These are phyloP conservation scores for Crocodylus rhombifer DNA, from an alignment of 2,797 vertebrate genomes.

Conservation along the genomic window DNA sequence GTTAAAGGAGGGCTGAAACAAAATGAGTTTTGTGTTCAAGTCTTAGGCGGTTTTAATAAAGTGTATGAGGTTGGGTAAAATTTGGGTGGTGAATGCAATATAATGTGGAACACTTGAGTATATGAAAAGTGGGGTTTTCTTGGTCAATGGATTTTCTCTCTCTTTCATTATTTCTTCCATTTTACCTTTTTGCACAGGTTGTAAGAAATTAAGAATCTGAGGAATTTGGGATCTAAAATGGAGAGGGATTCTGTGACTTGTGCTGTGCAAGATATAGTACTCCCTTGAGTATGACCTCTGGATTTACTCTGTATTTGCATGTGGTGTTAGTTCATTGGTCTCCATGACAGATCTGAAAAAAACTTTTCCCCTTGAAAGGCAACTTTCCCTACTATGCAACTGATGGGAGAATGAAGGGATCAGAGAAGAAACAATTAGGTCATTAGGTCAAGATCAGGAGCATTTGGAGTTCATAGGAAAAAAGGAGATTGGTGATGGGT, in stretches of 20 bases:
- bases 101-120: no score
- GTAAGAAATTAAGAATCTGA: not conserved
- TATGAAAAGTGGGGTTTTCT: not conserved
- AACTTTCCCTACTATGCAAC: not conserved
- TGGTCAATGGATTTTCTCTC: not conserved
- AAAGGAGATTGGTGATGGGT: slow-evolving; percentile 51
- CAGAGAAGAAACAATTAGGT: slow-evolving; percentile 30
- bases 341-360: not conserved
- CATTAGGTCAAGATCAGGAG: slow-evolving; percentile 50
- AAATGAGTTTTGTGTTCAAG: slow-evolving; percentile 1
- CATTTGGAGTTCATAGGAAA: slow-evolving; percentile 41
- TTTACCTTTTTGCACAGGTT: not conserved
- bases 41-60: not conserved
- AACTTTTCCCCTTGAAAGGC: slow-evolving; percentile 14
- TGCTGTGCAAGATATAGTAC: not conserved
- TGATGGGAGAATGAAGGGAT: not conserved
- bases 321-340: slow-evolving; percentile 14
- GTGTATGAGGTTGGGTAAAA: not conserved
- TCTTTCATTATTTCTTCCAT: not conserved
- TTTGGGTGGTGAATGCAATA: not conserved
- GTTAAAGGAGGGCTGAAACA: not conserved
- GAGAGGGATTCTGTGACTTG: not conserved
- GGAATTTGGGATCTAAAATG: not conserved
- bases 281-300: slow-evolving; percentile 12
- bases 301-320: slow-evolving; percentile 23